A percentile compares a stretch with the other conserved stretches of the same genome.
These are phyloP conservation scores for Buceros bicornis DNA, from an alignment of 2,797 vertebrate genomes.

Conservation along the genomic window DNA sequence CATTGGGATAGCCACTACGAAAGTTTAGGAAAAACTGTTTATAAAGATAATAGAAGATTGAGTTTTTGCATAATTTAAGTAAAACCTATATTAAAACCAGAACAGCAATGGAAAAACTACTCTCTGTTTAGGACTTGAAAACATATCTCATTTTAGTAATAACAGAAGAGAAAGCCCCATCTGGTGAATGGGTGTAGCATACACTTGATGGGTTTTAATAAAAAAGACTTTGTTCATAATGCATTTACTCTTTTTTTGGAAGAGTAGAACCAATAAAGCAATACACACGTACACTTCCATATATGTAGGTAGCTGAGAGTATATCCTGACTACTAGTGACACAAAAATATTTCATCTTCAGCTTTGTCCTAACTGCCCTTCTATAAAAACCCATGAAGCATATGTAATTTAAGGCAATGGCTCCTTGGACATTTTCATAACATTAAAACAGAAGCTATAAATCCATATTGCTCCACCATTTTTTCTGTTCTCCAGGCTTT, in stretches of 20 bases:
- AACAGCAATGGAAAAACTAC: not conserved
- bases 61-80: not conserved
- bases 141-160: not conserved
- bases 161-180: not conserved
- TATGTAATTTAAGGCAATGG: not conserved
- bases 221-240: not conserved
- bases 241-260: not conserved
- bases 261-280: not conserved
- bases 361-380: not conserved
- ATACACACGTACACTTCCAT: not conserved
- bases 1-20: not conserved
- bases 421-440: not conserved
- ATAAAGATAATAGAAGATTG: not conserved
- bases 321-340: not conserved
- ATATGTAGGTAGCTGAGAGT: not conserved
- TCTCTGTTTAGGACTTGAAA: not conserved
- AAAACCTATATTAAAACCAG: not conserved
- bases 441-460: not conserved
- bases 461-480: not conserved
- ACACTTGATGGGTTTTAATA: not conserved
- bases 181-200: not conserved
- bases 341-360: not conserved
- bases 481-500: not conserved
- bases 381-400: not conserved
- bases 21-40: not conserved